phyloP scores from a whole-genome alignment of 2,797 vertebrate species.

The Hozukius guyotensis region DNA sequence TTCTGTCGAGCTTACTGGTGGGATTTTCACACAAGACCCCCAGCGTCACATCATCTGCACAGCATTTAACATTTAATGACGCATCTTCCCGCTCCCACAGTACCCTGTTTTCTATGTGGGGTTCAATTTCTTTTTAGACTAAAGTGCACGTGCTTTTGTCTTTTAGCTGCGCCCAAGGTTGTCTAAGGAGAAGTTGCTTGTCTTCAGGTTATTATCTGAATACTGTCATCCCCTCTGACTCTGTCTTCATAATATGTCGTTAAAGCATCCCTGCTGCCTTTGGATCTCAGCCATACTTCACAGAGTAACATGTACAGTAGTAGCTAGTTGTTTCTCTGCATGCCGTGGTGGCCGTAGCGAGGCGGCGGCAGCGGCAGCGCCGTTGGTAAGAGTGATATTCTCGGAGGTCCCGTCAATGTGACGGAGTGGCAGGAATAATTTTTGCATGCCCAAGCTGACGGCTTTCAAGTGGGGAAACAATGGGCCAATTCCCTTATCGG shows the following conservation, averaged over 20 bases:
- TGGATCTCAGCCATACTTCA: slow-evolving; percentile 23
- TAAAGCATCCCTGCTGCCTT: slow-evolving; percentile 10
- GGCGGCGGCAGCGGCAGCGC: not conserved
- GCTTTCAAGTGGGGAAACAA: slow-evolving; percentile 65
- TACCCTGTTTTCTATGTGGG: not conserved
- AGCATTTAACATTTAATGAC: slow-evolving; percentile 47
- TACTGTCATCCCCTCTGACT: not conserved
- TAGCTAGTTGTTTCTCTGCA: slow-evolving; percentile 42
- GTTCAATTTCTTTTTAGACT: not conserved
- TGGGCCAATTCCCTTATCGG: slow-evolving; percentile 59
- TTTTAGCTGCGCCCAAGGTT: slow-evolving; percentile 20
- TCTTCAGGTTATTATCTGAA: slow-evolving; percentile 14
- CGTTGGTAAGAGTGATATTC: slow-evolving; percentile 15
- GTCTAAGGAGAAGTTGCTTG: slow-evolving; percentile 3
- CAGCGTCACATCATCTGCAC: slow-evolving; percentile 7
- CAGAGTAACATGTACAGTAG: slow-evolving; percentile 23
- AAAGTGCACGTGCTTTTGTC: not conserved
- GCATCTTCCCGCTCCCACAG: slow-evolving; percentile 18
- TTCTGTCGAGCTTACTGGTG: not conserved
- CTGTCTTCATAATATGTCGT: slow-evolving; percentile 23
- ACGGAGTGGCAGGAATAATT: slow-evolving; percentile 64
- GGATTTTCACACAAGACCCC: not conserved
- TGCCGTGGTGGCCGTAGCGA: not conserved
- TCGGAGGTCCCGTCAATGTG: slow-evolving; percentile 59
- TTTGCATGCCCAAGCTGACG: slow-evolving; percentile 53